Conservation (phyloP, 2,888 invertebrate genomes). For the Tinea semifulvella region DNA sequence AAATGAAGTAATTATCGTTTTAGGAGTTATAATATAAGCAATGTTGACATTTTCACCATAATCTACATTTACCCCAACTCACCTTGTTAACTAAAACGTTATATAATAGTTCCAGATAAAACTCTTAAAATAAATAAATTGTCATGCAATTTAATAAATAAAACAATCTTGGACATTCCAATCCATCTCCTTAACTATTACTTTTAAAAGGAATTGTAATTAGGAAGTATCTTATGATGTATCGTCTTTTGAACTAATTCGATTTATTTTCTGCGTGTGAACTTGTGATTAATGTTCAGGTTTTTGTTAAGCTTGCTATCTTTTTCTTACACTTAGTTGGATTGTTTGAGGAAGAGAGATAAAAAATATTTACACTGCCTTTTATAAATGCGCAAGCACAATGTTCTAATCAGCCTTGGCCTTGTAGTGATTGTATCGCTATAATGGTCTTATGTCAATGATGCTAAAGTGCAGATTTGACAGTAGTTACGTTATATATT, state of each 20-base stretch:
- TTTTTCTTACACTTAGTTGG: background rate
- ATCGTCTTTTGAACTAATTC: constrained; percentile 3
- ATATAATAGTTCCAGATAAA: too few species aligned
- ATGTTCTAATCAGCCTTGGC: constrained; percentile 49
- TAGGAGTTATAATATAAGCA: too few species aligned
- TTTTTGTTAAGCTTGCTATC: background rate
- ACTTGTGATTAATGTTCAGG: constrained; percentile 39
- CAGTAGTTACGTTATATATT: too few species aligned
- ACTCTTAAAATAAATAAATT: constrained; percentile 1
- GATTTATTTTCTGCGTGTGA: constrained; percentile 52
- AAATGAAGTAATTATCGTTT: too few species aligned
- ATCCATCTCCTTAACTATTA: constrained; percentile 4
- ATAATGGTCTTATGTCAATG: background rate
- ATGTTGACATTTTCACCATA: too few species aligned
- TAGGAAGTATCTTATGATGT: constrained; percentile 2
- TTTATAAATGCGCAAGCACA: constrained; percentile 28
- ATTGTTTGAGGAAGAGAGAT: constrained; percentile 31
- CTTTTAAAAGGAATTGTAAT: constrained; percentile 3
- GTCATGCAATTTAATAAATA: constrained; percentile 3
- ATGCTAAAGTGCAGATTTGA: background rate
- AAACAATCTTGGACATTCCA: background rate
- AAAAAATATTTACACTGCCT: constrained; percentile 23
- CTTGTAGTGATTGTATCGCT: constrained; percentile 40
- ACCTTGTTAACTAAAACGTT: too few species aligned
- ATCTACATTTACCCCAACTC: too few species aligned